Base-by-base conservation (phyloP, 2,113 vertebrate genomes). In the Mesitornis unicolor region DNA sequence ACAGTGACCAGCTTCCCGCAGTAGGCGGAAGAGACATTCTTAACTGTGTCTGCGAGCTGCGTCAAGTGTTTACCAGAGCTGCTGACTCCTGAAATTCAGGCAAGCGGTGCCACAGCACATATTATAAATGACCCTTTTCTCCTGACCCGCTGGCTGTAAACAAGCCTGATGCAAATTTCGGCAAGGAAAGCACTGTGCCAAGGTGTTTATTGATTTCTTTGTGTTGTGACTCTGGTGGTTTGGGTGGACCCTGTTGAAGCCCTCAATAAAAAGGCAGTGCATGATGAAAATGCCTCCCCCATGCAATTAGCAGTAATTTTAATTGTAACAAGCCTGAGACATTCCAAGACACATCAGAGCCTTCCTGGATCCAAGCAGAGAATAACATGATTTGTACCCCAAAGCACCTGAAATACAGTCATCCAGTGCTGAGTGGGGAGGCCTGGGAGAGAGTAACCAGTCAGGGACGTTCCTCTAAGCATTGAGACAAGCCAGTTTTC, bases 1-100 rank as follows among this genome's bases (percentile, higher is more conserved):
- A 92, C 76, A 85, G 71, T 94, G 71, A 69, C 85, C 76, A 75
- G 93, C 64, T 95, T 95, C 92, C 96, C 92, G 95, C 64, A 60
- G 95, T 43, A 78, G 90, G 86, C 22, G 6, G 90, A 56, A 91
- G 69, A 91, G 38, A 67, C 81, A 51, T 84, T 76, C 83, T 57
- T 63, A 64, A 81, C 87, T 45, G 64, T 28, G 56, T 65, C 92
- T 90, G 88, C 83, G 80, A 67, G 59, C 95, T 88, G 68, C 13
- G 1, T 91, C 76, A 51, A 91, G 89, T 61, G 69, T 67, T 87
- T 81, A 36, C 63, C 47, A 7, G 68, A 94, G 80, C 7, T 92
- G 92, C 95, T 90, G 93, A 94, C 90, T 91, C 68, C 73, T 68
- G 15, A 86, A 88, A 70, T 74, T 90, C 76, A 68, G 76, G 68